A percentile compares a stretch with the other conserved stretches of the same genome.
These are phyloP conservation scores for Rhineura floridana DNA, from an alignment of 2,113 vertebrate species.

Conservation along the genomic window DNA sequence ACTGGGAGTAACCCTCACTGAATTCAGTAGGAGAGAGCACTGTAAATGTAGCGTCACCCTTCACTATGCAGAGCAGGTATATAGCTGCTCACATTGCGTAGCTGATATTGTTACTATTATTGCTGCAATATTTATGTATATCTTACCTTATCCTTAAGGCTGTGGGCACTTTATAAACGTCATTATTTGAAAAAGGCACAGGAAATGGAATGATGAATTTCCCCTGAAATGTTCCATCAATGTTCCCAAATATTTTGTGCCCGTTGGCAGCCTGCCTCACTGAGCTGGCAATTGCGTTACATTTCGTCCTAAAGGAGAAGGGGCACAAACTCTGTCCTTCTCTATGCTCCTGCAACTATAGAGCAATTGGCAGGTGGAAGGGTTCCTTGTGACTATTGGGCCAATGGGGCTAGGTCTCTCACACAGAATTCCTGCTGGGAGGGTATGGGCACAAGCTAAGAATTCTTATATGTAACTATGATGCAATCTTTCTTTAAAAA, in stretches of 20 bases:
- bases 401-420: too few relatives aligned
- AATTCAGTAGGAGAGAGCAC: neutral
- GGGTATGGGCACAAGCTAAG: neutral
- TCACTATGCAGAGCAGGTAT: fast-evolving
- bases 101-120: neutral
- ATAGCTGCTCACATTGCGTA: neutral
- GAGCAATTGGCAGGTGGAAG: neutral
- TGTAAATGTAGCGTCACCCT: neutral
- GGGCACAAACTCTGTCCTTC: neutral
- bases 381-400: neutral
- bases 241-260: neutral
- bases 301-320: neutral
- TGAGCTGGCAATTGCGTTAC: neutral
- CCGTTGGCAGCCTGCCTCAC: neutral
- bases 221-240: neutral
- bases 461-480: neutral
- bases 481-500: conserved; percentile 22
- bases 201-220: neutral
- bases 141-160: neutral
- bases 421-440: neutral
- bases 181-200: neutral
- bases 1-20: neutral
- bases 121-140: neutral
- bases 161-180: neutral
- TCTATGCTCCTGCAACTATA: neutral